Evolutionary conservation across 2,888 invertebrate species (phyloP), one percentile per base, ranked within the genome.

Genomic region (Hirtodrosophila histrioides): DNA sequence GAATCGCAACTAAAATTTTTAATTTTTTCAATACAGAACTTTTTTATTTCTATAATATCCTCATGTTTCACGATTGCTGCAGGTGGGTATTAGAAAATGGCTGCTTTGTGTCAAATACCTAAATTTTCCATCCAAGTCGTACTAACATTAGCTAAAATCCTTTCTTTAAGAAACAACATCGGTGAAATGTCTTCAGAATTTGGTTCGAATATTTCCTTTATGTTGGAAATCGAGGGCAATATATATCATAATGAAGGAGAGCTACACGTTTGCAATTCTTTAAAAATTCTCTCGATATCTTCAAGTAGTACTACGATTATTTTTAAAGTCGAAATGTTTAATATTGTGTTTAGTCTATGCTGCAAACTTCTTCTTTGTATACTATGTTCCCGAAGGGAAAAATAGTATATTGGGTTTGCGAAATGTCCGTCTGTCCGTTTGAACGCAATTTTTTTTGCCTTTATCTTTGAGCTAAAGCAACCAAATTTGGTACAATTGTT

Each of bases 271-370:
- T 36, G 36, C 29, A 55, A n/a, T 55, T 55, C 45, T 39, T 55
- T 44, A 29, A 55, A 45, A 44, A 54, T 37, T 27, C 9, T 55
- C 2, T 55, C 39, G n/a, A 55, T 39, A 33, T 45, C 11, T 39
- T 45, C 12, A 9, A 36, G 12, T 2, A 55, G 12, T 2, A n/a
- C 2, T 11, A 55, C 2, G 8, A 55, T 11, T 8, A 29, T 10
- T 29, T 40, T 37, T 33, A 55, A 46, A 11, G 23, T 45, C 2
- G 29, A 31, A 3, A 31, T 46, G 17, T 46, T 17, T 8, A 43
- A 44, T 3, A 50, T 43, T 12, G 50, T 44, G 11, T 9, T 17
- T 31, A 58, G 39, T 24, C 36, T 29, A 41, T 60, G 60, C 17
- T 62, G 61, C 31, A 62, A 41, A 43, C 35, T 54, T 9, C n/a